A percentile compares a stretch with the other conserved stretches of the same genome.
Evolutionary conservation across 2,113 vertebrate genomes (phyloP).

Genomic region (Brachypodius melanocephalos): DNA sequence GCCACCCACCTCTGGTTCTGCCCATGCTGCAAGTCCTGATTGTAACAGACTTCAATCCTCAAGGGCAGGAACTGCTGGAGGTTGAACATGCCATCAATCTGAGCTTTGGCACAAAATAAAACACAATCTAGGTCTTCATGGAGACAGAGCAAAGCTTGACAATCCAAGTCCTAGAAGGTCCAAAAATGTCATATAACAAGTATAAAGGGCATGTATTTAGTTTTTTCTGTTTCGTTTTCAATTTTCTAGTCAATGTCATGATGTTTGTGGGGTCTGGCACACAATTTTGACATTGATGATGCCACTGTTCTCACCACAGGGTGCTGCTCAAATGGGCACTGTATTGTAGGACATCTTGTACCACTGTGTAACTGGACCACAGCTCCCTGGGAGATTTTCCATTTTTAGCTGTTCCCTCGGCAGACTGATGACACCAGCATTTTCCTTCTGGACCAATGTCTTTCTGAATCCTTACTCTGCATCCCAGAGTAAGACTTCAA

Average conservation of each 20-base stretch:
- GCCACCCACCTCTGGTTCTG: neutral
- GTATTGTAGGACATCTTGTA: neutral
- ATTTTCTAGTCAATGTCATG: neutral
- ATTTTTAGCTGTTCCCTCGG: slow-evolving; percentile 59
- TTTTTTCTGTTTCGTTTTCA: neutral
- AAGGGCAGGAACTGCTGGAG: neutral
- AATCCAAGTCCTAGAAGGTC: neutral
- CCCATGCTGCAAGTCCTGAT: accelerated
- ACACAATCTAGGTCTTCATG: neutral
- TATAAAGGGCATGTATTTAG: neutral
- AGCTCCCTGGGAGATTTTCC: slow-evolving; percentile 44
- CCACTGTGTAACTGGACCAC: slow-evolving; percentile 58
- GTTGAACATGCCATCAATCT: neutral
- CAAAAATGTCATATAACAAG: neutral
- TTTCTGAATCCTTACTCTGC: neutral
- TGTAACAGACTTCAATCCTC: neutral
- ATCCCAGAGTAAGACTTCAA: neutral
- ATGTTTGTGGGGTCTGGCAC: neutral
- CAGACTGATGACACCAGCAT: slow-evolving; percentile 31
- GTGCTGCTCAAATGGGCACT: neutral
- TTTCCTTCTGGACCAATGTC: slow-evolving; percentile 15
- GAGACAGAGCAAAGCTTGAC: neutral
- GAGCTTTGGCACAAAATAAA: neutral
- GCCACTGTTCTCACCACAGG: neutral
- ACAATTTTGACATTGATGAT: neutral